These are phyloP conservation scores for Apamea anceps DNA, from an alignment of 2,888 invertebrate genomes.

Conservation along the genomic window DNA sequence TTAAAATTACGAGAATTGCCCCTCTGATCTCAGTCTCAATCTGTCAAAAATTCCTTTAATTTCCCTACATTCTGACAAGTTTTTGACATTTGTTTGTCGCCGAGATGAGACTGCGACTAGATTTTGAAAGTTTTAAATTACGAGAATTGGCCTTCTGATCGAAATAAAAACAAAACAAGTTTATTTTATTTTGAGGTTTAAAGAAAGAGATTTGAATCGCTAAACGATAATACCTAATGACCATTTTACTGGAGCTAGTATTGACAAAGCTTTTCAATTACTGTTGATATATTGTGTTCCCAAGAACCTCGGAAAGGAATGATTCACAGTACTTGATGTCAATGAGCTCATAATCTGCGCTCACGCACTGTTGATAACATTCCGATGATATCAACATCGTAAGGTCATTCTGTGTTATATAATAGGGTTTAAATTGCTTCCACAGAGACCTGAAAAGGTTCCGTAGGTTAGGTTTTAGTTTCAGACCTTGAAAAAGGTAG, in stretches of 20 bases:
- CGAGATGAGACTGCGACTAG: no score
- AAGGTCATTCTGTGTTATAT: conserved; percentile 34
- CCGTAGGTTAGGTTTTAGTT: background rate
- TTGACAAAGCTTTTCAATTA: background rate
- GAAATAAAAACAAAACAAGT: background rate
- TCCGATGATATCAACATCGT: conserved; percentile 27
- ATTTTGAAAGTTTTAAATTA: no score
- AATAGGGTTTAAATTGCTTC: conserved; percentile 1
- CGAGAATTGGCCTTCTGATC: no score
- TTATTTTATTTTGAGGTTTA: background rate
- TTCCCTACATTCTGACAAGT: no score
- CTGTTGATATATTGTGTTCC: conserved; percentile 30
- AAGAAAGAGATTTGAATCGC: conserved; percentile 6
- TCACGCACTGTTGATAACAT: conserved; percentile 32
- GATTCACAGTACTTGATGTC: conserved; percentile 36
- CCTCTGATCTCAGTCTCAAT: no score
- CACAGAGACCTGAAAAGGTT: background rate
- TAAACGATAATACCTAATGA: no score
- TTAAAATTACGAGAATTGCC: no score
- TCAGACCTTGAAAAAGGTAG: background rate
- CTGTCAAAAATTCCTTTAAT: no score
- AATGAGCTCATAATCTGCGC: conserved; percentile 52
- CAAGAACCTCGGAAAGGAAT: conserved; percentile 17
- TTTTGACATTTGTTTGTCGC: no score
- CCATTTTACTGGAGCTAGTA: background rate